Evolutionary conservation across 2,888 invertebrate species (phyloP).

Genomic region (Hesperia comma): DNA sequence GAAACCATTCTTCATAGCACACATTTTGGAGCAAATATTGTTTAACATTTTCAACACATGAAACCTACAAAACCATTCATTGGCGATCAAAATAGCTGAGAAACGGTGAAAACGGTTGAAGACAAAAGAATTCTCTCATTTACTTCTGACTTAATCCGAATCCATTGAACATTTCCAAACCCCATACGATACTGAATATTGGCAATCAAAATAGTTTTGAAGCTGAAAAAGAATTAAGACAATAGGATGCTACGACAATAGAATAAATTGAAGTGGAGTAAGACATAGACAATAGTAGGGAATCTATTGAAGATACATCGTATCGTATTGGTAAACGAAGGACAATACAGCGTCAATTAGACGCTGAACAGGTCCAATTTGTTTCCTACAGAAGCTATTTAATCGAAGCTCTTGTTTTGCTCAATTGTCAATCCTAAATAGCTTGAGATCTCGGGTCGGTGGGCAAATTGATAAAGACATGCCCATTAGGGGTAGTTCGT

Average conservation of each 20-base stretch:
- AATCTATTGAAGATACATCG: constrained; percentile 13
- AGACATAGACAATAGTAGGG: constrained; percentile 12
- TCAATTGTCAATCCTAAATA: constrained; percentile 8
- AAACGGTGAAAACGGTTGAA: no score
- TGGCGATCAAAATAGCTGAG: no score
- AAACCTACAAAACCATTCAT: no score
- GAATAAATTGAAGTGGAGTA: constrained; percentile 16
- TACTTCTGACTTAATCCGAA: no score
- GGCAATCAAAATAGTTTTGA: not conserved
- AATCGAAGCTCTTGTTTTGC: constrained; percentile 12
- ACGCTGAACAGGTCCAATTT: constrained; percentile 14
- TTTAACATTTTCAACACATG: no score
- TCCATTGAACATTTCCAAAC: no score
- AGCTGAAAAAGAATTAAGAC: constrained; percentile 7
- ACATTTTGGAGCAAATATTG: no score
- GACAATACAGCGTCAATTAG: constrained; percentile 22
- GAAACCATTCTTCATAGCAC: no score
- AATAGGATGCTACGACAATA: constrained; percentile 9
- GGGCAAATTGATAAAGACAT: not conserved
- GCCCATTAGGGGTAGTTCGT: not conserved
- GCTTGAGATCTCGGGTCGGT: not conserved
- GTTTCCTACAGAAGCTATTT: constrained; percentile 22
- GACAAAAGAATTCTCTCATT: no score
- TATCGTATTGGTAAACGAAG: constrained; percentile 11
- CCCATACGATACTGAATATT: no score